Evolutionary conservation across 2,888 invertebrate genomes (phyloP).

Genomic region (Platycheirus rosarum): DNA sequence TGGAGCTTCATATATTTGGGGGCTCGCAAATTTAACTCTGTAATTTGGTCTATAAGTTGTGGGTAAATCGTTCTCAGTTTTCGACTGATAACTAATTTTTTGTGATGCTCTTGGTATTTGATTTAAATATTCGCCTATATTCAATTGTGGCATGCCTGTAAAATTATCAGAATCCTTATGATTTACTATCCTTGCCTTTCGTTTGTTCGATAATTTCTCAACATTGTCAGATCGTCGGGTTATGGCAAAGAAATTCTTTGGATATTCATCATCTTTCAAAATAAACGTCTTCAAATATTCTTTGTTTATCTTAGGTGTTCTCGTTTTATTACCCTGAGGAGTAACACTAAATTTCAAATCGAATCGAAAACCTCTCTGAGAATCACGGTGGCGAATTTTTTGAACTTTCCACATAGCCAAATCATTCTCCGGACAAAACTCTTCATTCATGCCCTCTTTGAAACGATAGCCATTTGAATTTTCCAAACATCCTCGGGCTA

Average conservation of each 20-base stretch:
- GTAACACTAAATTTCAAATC: slow-evolving; percentile 88
- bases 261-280: slow-evolving; percentile 84
- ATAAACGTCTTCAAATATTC: slow-evolving; percentile 84
- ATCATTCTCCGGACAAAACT: slow-evolving; percentile 80
- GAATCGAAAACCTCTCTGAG: slow-evolving; percentile 84
- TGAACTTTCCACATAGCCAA: slow-evolving; percentile 88
- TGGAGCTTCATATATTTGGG: slow-evolving; percentile 72
- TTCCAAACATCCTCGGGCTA: slow-evolving; percentile 86
- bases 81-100: slow-evolving; percentile 77
- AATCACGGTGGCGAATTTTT: slow-evolving; percentile 86
- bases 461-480: slow-evolving; percentile 83
- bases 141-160: slow-evolving; percentile 75
- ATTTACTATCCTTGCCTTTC: slow-evolving; percentile 70
- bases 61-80: slow-evolving; percentile 73
- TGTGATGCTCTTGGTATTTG: slow-evolving; percentile 75
- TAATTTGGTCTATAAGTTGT: slow-evolving; percentile 80
- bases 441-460: slow-evolving; percentile 81
- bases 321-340: slow-evolving; percentile 80
- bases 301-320: slow-evolving; percentile 80
- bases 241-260: slow-evolving; percentile 78
- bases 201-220: slow-evolving; percentile 68
- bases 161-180: too few relatives aligned
- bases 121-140: slow-evolving; percentile 81
- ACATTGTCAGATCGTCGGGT: slow-evolving; percentile 43
- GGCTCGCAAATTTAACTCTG: slow-evolving; percentile 76